Percentiles rank a stretch among this genome's conserved stretches.
These are phyloP conservation scores for Drosophila testacea DNA, from an alignment of 2,888 invertebrate species.

Conservation along the genomic window DNA sequence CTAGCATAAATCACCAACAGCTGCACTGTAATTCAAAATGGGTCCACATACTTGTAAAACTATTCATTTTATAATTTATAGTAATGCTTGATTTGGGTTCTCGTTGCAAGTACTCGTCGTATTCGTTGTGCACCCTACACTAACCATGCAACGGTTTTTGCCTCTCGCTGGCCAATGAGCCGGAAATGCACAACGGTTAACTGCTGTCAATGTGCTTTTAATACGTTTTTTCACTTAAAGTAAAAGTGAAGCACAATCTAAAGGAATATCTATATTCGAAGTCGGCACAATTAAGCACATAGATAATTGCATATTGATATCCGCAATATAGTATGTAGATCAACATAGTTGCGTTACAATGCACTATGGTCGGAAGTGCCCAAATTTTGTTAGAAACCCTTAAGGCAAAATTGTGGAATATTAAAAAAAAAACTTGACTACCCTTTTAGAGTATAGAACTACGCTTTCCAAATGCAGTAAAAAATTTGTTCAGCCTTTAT, in stretches of 20 bases:
- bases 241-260: conserved; percentile 1
- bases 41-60: conserved; percentile 47
- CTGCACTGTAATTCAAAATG: conserved; percentile 63
- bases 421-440: no score
- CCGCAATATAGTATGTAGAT: no score
- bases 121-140: conserved; percentile 23
- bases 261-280: not conserved
- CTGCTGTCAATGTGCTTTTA: conserved; percentile 72
- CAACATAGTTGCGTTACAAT: no score
- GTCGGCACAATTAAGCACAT: not conserved
- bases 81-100: conserved; percentile 57
- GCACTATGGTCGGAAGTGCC: no score
- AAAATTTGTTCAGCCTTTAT: no score
- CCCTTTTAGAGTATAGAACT: no score
- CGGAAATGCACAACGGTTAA: conserved; percentile 60
- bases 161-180: conserved; percentile 59
- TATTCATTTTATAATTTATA: conserved; percentile 64
- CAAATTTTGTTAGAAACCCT: no score
- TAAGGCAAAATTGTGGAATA: no score
- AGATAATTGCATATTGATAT: not conserved
- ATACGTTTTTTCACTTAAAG: conserved; percentile 80
- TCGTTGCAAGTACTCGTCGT: not conserved
- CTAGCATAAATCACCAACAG: conserved; percentile 60
- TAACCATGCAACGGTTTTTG: conserved; percentile 47
- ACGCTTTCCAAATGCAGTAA: no score